Base-by-base conservation (phyloP, 2,113 vertebrate species). In the Solea senegalensis region DNA sequence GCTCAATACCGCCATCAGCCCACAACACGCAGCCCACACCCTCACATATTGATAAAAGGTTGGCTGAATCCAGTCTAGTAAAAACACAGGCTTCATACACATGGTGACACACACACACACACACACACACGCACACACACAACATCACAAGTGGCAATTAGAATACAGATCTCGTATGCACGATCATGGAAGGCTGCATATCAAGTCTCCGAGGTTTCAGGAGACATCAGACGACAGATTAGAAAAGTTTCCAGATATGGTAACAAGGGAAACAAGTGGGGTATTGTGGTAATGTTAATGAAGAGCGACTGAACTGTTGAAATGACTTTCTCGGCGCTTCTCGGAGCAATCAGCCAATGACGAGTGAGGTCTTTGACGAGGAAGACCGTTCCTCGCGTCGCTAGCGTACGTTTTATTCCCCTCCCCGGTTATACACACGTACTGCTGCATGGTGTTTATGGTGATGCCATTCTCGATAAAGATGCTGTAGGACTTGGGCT, bases 271-370 rank as follows among this genome's bases (percentile, higher is more conserved):
- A 86, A 83, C 80, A 82, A 86, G 78, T 81, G 82, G 84, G 86
- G 87, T 91, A 90, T 91, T 88, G 73, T 74, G 68, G 79, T 87
- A 76, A 86, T 86, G 83, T 76, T 90, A 83, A 90, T 89, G 72
- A 76, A 80, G 49, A 67, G 77, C 80, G 53, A 79, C 15, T 64
- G 72, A 76, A 69, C 52, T 6, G 60, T 72, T 74, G 64, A 52
- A 84, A 70, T 70, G 72, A 13, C 58, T 60, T 75, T 80, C 69
- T 76, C n/a, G n/a, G n/a, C n/a, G n/a, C n/a, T n/a, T 82, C 86
- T 81, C 69, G 66, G 69, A 76, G 73, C 72, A 88, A 69, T 74
- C 64, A 69, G 65, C 83, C 71, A 79, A 70, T 86, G 82, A 78
- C 77, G 49, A 86, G 69, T 54, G 74, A 82, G 27, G 34, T 13